Evolutionary conservation across 2,888 invertebrate genomes (phyloP).

Genomic region (Dryocosmus kuriphilus): DNA sequence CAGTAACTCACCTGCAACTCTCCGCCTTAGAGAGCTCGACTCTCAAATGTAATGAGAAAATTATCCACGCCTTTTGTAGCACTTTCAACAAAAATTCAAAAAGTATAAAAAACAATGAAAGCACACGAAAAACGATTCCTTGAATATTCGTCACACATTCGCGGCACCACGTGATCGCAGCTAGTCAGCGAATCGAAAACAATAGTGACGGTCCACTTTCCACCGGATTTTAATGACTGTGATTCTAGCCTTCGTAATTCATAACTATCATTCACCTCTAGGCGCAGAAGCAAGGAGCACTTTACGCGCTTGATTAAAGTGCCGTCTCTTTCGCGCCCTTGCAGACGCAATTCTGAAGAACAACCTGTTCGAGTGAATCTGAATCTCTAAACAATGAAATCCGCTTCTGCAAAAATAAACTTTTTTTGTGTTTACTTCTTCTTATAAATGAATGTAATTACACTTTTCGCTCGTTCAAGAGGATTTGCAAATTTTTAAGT

Average conservation of each 20-base stretch:
- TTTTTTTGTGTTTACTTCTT: neutral
- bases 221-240: conserved; percentile 29
- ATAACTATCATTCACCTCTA: conserved; percentile 41
- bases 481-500: neutral
- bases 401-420: neutral
- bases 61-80: conserved; percentile 23
- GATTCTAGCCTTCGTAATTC: conserved; percentile 3
- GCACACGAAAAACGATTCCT: neutral
- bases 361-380: neutral
- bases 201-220: conserved; percentile 24
- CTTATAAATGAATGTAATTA: neutral
- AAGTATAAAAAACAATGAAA: neutral
- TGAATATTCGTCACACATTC: conserved; percentile 12
- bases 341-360: neutral
- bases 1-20: conserved; percentile 13
- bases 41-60: neutral
- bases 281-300: conserved; percentile 19
- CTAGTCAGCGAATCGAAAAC: neutral
- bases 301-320: conserved; percentile 43
- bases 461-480: neutral
- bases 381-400: neutral
- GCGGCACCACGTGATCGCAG: conserved; percentile 10
- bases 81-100: neutral
- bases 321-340: conserved; percentile 39
- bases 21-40: neutral